A percentile compares a stretch with the other conserved stretches of the same genome.
Conservation (phyloP, 2,113 vertebrate genomes). For the Nothoprocta pentlandii region DNA sequence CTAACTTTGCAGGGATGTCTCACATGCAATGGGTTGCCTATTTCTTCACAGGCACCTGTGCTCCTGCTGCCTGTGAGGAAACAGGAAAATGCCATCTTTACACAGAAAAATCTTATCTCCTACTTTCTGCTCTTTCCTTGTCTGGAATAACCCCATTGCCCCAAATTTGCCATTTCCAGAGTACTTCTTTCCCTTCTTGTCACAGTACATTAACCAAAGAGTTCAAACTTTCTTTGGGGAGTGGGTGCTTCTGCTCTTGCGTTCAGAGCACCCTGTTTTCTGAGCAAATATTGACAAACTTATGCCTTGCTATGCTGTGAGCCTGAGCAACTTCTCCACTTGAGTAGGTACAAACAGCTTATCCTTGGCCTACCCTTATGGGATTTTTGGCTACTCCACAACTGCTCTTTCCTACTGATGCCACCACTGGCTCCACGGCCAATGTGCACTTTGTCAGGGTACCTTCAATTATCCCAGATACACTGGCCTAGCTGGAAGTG, state of each 20-base stretch:
- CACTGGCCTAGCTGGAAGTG: background rate
- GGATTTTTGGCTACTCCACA: background rate
- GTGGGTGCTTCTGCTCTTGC: background rate
- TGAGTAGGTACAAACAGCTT: background rate
- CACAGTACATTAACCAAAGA: background rate
- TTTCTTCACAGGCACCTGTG: constrained; percentile 41
- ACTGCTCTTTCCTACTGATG: background rate
- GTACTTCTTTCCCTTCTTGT: constrained; percentile 1
- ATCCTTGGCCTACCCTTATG: background rate
- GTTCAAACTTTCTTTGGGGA: background rate
- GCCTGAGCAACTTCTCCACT: background rate
- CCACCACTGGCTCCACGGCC: background rate
- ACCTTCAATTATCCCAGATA: background rate
- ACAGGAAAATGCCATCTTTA: constrained; percentile 20
- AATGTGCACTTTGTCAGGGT: background rate
- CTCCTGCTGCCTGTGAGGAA: constrained; percentile 36
- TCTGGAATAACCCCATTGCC: background rate
- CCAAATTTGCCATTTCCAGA: constrained; percentile 9
- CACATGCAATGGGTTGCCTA: constrained; percentile 36
- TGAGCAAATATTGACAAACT: background rate
- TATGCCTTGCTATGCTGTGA: background rate
- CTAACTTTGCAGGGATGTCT: constrained; percentile 26
- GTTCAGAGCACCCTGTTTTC: background rate
- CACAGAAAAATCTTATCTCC: constrained; percentile 7
- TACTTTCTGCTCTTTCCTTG: background rate